Conservation (phyloP, 2,113 vertebrate genomes). For the Andinoacara biseriatus region DNA sequence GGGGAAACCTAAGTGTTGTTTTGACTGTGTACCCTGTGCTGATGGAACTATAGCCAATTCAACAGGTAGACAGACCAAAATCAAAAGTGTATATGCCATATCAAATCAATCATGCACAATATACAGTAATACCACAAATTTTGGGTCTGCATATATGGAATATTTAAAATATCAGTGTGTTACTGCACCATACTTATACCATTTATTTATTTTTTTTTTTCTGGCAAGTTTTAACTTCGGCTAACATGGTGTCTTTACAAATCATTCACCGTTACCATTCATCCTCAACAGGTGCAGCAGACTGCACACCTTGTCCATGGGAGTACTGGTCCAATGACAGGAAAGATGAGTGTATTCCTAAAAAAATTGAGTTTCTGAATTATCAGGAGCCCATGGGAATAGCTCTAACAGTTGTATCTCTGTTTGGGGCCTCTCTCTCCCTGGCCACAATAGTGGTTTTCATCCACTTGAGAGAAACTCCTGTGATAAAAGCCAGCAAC, state of each 20-base stretch:
- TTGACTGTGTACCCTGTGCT: constrained; percentile 82
- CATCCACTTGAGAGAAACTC: too few species aligned
- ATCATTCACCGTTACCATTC: background rate
- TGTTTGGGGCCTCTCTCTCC: constrained; percentile 64
- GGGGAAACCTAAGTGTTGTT: constrained; percentile 80
- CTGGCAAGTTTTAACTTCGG: background rate
- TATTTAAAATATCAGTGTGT: background rate
- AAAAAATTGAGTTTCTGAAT: constrained; percentile 73
- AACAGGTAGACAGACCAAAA: constrained; percentile 62
- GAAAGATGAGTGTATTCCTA: constrained; percentile 74
- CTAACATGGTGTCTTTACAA: background rate
- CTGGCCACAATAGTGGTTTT: constrained; percentile 63
- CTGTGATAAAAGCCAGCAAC: too few species aligned
- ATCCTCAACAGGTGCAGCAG: constrained; percentile 68
- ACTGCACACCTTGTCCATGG: constrained; percentile 74
- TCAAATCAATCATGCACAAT: background rate
- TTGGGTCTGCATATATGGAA: background rate
- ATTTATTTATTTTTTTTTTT: background rate
- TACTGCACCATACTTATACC: background rate
- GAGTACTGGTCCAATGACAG: constrained; percentile 77
- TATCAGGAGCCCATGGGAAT: constrained; percentile 78
- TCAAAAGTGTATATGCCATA: background rate
- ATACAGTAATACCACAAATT: background rate
- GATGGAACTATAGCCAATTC: constrained; percentile 79
- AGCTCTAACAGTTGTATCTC: constrained; percentile 62